phyloP scores from a whole-genome alignment of 2,888 invertebrate species.

The Eumacrocentrus americanus region DNA sequence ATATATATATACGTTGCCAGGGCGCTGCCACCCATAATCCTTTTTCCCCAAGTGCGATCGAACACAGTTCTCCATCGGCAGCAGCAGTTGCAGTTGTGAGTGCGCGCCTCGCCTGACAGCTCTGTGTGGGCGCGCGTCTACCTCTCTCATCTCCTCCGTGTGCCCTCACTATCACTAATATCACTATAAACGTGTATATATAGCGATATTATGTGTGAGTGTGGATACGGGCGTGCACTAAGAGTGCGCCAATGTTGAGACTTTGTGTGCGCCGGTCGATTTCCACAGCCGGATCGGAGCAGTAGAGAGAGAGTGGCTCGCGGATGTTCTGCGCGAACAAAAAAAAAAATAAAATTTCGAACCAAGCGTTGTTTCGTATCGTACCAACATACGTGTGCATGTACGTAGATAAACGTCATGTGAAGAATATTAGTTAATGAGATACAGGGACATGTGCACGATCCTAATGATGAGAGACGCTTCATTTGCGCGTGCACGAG shows the following conservation, averaged over 20 bases:
- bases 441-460: not conserved
- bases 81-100: not conserved
- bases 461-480: not conserved
- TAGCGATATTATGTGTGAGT: not conserved
- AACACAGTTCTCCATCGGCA: not conserved
- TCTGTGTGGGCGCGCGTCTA: slow-evolving; percentile 13
- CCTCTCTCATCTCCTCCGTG: not conserved
- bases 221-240: slow-evolving; percentile 5
- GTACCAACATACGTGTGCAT: not conserved
- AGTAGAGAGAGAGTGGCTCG: not conserved
- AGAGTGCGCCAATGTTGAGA: slow-evolving; percentile 31
- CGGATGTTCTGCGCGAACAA: slow-evolving; percentile 16
- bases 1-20: not conserved
- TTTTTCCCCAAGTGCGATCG: not conserved
- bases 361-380: not conserved
- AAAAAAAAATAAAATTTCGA: not conserved
- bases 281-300: slow-evolving; percentile 17
- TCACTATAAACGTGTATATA: not conserved
- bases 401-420: too few relatives aligned
- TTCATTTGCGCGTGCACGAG: not conserved
- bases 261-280: slow-evolving; percentile 41
- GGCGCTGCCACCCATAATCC: not conserved
- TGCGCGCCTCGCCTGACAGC: slow-evolving; percentile 11
- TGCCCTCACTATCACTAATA: slow-evolving; percentile 1
- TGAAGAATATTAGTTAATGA: too few relatives aligned